Evolutionary conservation across 2,113 vertebrate species (phyloP), one percentile per base, ranked within the genome.

Genomic region (Salvelinus fontinalis): DNA sequence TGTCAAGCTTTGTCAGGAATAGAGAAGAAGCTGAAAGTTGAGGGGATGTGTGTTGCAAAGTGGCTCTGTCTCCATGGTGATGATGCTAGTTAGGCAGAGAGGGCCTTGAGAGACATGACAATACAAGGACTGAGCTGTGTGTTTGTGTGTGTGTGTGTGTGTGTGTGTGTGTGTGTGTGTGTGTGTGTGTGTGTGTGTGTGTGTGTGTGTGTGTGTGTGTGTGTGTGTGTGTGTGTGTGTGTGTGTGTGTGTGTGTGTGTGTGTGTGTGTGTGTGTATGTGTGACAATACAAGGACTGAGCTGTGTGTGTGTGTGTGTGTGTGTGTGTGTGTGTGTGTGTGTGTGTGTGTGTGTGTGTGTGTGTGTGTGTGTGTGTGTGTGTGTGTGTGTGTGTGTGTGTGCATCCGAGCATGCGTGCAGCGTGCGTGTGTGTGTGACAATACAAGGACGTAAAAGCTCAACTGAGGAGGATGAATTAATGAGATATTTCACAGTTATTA

Each of bases 31-130:
- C 79, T 83, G 81, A 80, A 94, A 95, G 94, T 95, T 94, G 90
- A 81, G 88, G 91, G 93, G 94, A 95, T 86, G 88, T 94, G 94
- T 93, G 94, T 94, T 95, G 93, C 94, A 96, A 95, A 94, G 94
- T 94, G 96, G 94, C 91, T 91, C 93, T 93, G 95, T 98, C 96
- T 93, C 96, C 96, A 98, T 98, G 95, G 96, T 94, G 89, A 98
- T 95, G 89, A 93, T 92, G 95, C 95, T 96, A 96, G 95, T 97
- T 97, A 97, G 95, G 94, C 91, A 91, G 93, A 95, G 95, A 95
- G 95, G 96, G 94, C 94, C 96, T 94, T 91, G 92, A 94, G 95
- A 94, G 95, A 95, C 97, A 93, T 96, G 95, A 99, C 96, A 98
- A 98, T 97, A 96, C 95, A 95, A 96, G 95, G 96, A 94, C 95